Base-by-base conservation (phyloP, 2,888 invertebrate genomes). In the Esperia sulphurella region DNA sequence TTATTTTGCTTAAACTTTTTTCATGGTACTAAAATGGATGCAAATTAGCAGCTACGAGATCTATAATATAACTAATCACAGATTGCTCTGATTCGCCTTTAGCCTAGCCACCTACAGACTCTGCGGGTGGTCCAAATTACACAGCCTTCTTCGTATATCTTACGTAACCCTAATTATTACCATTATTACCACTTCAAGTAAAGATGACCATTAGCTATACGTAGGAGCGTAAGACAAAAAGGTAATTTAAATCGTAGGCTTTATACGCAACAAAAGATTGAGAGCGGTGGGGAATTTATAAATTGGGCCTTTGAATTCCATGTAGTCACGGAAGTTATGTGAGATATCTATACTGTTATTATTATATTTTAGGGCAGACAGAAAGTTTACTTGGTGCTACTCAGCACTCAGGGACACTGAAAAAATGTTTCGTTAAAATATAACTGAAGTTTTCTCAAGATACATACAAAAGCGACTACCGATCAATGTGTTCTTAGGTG, bases 121-220 rank as follows among this genome's bases (percentile, higher is more conserved):
- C 51, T 69, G 64, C 63, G 75, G 79, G 81, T 80, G 81, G 81
- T 80, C 80, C 69, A 72, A 74, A 79, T 79, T 74, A 78, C 71
- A 68, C 45, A 46, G 45, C 53, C 52, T 68, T 65, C 68, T 68
- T 69, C 62, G 65, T 67, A 63, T 61, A 58, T 58, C 63, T 71
- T 72, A 63, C 66, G 67, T 65, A 71, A 74, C 67, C 67, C 71
- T 77, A 75, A 80, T 79, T 79, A 79, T 77, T 68, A 73, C 71
- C 63, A 80, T 79, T 79, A 79, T 77, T 68, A 73, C 71, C 63
- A 72, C 65, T 77, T 78, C 68, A 73, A 71, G 69, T 75, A 75
- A 74, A 75, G 61, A 65, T 68, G 63, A 63, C 62, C 68, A 75
- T 75, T 71, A 63, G 53, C 56, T 56, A 55, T 52, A 57, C 49